Base-by-base conservation (phyloP, 2,113 vertebrate species). In the Thunnus maccoyii region DNA sequence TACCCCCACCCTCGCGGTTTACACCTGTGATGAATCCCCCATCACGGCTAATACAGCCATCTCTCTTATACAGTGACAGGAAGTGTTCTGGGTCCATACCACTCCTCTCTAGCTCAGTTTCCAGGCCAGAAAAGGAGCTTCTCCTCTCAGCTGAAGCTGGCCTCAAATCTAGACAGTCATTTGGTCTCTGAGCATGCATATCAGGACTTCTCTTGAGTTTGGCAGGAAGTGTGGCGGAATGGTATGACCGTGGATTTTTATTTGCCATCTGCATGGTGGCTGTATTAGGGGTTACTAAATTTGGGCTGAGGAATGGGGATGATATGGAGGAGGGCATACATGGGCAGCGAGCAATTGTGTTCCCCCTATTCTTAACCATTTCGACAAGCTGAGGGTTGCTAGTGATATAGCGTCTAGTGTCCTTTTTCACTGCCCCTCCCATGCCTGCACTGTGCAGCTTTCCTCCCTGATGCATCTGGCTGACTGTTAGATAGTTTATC, bases 391-490 rank as follows among this genome's bases (percentile, higher is more conserved):
- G 88, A 44, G 93, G 91, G 61, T 94, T 93, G 81, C 93, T 94
- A 5, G 88, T 93, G 78, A 94, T 88, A 78, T 94, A 94, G 65
- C 90, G 93, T 60, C 90, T 90, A 30, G 73, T 90, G 89, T 94
- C 93, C 74, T 93, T 94, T 86, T 93, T 95, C 55, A 92, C 89
- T 25, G 86, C 91, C 72, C 88, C 91, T 48, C 93, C 92, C 90
- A 94, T 77, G 36, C 93, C 93, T 25, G 93, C 83, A 17, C 92
- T 92, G 67, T 94, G 93, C 52, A 94, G 85, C 71, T 94, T 95
- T 72, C 93, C 93, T 30, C 93, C 94, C 82, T 95, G 93, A 73
- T 95, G 94, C 93, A 94, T 94, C 81, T 95, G 94, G 78, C 93
- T 95, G 51, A 94, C 92, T 47, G 94, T 95, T 55, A 95, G 85